These are phyloP conservation scores for Schizotus pectinicornis DNA, from an alignment of 2,888 invertebrate species.

Conservation along the genomic window DNA sequence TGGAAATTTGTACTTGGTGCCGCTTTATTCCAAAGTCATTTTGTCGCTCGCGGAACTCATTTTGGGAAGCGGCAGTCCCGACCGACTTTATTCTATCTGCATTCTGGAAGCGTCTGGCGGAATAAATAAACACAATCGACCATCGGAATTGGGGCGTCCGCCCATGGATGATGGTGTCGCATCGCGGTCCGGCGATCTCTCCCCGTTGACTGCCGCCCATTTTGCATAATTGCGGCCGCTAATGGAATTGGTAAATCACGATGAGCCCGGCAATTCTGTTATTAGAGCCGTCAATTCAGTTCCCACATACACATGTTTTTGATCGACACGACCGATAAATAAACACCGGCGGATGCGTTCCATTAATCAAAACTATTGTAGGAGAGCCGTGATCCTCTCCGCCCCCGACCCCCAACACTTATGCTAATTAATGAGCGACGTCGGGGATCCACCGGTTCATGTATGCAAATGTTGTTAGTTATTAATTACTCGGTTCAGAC, in stretches of 20 bases:
- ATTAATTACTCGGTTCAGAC: constrained; percentile 18
- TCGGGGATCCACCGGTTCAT: constrained; percentile 18
- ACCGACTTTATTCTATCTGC: too few relatives aligned
- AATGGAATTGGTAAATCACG: constrained; percentile 49
- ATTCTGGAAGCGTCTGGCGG: background rate
- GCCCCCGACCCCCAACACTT: constrained; percentile 13
- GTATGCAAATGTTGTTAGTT: constrained; percentile 23
- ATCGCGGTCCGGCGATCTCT: constrained; percentile 43
- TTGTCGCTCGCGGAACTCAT: too few relatives aligned
- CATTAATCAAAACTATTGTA: constrained; percentile 28
- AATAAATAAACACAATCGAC: constrained; percentile 11
- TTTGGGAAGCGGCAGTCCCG: too few relatives aligned
- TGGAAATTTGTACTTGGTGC: too few relatives aligned
- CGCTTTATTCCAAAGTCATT: too few relatives aligned
- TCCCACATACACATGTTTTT: constrained; percentile 13
- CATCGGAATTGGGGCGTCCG: constrained; percentile 13
- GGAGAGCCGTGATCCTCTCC: constrained; percentile 15
- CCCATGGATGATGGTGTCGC: constrained; percentile 15
- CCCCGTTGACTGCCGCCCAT: constrained; percentile 43
- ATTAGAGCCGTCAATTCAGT: constrained; percentile 13
- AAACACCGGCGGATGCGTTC: constrained; percentile 25
- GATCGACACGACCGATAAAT: constrained; percentile 25
- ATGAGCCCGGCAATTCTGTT: constrained; percentile 11
- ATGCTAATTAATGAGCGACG: constrained; percentile 25
- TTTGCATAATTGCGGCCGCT: constrained; percentile 49